Percentiles rank a stretch among this genome's conserved stretches.
Evolutionary conservation across 2,888 invertebrate genomes (phyloP).

Genomic region (Mythimna vitellina): DNA sequence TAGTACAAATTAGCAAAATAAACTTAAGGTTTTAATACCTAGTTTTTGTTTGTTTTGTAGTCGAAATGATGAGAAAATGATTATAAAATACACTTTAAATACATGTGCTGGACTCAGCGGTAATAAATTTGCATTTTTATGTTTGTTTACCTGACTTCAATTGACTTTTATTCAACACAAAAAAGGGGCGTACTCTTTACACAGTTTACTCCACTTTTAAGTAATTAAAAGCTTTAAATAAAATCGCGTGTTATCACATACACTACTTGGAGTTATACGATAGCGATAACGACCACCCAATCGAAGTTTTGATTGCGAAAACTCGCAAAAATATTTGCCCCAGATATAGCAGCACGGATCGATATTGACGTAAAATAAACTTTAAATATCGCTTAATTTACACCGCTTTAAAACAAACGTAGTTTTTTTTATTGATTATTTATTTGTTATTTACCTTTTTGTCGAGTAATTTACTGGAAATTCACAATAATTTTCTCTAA

Average conservation of each 20-base stretch:
- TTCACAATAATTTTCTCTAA: conserved; percentile 51
- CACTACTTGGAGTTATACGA: conserved; percentile 20
- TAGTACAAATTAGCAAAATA: not conserved
- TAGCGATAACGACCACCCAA: conserved; percentile 36
- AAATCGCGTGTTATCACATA: conserved; percentile 32
- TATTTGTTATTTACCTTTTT: conserved; percentile 46
- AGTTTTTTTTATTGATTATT: not conserved
- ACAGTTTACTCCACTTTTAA: conserved; percentile 2
- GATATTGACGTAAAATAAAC: conserved; percentile 47
- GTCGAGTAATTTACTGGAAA: conserved; percentile 5
- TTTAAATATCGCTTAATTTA: conserved; percentile 39
- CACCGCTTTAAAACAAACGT: not conserved
- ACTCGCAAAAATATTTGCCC: conserved; percentile 53
- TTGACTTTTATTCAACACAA: not conserved
- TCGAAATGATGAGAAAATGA: not conserved
- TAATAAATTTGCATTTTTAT: conserved; percentile 9
- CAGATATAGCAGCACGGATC: conserved; percentile 59
- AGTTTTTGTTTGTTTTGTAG: not conserved
- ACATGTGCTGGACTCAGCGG: not conserved
- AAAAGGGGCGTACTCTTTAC: conserved; percentile 51
- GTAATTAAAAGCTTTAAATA: conserved; percentile 4
- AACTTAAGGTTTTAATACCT: not conserved
- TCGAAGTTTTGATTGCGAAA: conserved; percentile 43
- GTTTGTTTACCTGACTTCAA: conserved; percentile 47
- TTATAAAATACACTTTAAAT: not conserved